Conservation (phyloP, 92 coral and sea anemone genomes). For the Phenganax subtilis region DNA sequence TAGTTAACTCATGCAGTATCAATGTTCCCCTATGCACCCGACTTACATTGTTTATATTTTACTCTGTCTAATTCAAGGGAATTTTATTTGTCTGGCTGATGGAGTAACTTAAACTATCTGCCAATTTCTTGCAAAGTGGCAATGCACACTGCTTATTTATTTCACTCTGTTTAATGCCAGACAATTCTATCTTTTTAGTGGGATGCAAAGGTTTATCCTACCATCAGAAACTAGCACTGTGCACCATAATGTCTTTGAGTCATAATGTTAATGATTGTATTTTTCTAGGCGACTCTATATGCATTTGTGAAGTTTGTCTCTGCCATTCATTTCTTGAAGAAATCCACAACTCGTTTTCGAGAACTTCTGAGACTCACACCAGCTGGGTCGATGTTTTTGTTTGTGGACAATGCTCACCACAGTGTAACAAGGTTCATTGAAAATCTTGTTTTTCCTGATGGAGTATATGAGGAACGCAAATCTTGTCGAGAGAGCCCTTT, state of each 20-base stretch:
- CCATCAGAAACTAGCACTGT: too few relatives aligned
- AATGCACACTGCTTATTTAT: too few relatives aligned
- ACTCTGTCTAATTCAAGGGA: too few relatives aligned
- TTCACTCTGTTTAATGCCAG: too few relatives aligned
- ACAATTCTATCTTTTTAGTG: too few relatives aligned
- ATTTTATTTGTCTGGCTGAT: too few relatives aligned
- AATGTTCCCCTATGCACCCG: too few relatives aligned
- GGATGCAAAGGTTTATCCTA: too few relatives aligned
- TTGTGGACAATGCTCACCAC: constrained; percentile 97
- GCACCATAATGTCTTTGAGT: neutral
- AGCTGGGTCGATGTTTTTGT: constrained; percentile 82
- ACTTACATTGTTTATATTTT: too few relatives aligned
- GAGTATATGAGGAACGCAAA: constrained; percentile 59
- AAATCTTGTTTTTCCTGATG: constrained; percentile 79
- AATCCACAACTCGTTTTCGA: constrained; percentile 68
- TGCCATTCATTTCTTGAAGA: constrained; percentile 87
- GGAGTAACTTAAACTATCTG: too few relatives aligned
- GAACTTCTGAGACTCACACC: constrained; percentile 62
- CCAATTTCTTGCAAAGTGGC: too few relatives aligned
- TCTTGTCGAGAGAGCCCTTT: constrained; percentile 69
- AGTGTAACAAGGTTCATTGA: constrained; percentile 88
- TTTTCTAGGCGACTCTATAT: constrained; percentile 70
- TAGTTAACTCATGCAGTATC: too few relatives aligned
- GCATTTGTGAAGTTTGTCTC: constrained; percentile 90
- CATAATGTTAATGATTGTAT: neutral